A percentile compares a stretch with the other conserved stretches of the same genome.
Conservation (phyloP, 2,888 invertebrate genomes). For the Physocephala rufipes region DNA sequence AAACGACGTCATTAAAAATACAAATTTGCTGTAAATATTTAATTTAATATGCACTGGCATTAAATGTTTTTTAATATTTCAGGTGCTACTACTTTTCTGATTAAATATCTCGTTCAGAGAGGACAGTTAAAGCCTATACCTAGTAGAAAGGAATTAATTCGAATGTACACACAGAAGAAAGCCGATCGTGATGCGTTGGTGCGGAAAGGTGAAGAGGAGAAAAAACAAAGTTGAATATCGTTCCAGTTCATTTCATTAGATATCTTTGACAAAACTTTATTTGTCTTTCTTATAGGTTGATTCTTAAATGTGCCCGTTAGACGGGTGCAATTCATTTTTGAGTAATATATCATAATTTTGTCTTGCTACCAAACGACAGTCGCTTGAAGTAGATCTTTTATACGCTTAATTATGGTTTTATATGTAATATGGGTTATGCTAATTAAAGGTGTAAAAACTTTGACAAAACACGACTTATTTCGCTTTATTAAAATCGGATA, state of each 20-base stretch:
- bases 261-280: background rate
- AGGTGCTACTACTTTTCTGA: slow-evolving; percentile 88
- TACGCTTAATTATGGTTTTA: slow-evolving; percentile 4
- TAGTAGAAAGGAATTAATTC: slow-evolving; percentile 72
- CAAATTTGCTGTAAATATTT: background rate
- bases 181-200: slow-evolving; percentile 56
- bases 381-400: background rate
- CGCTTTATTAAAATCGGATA: background rate
- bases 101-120: slow-evolving; percentile 79
- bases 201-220: slow-evolving; percentile 45
- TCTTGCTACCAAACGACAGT: background rate
- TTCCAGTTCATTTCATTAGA: background rate
- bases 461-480: background rate
- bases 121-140: slow-evolving; percentile 88
- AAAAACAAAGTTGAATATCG: background rate
- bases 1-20: background rate
- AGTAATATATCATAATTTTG: background rate
- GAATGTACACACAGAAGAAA: slow-evolving; percentile 69
- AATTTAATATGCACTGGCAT: too few relatives aligned
- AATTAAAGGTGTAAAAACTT: slow-evolving; percentile 12
- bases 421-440: slow-evolving; percentile 1
- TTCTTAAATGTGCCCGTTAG: background rate
- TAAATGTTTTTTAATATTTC: slow-evolving; percentile 25
- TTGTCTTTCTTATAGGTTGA: background rate
- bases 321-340: background rate